A percentile compares a stretch with the other conserved stretches of the same genome.
Conservation (phyloP, 2,113 vertebrate genomes). For the Paradoxurus hermaphroditus region DNA sequence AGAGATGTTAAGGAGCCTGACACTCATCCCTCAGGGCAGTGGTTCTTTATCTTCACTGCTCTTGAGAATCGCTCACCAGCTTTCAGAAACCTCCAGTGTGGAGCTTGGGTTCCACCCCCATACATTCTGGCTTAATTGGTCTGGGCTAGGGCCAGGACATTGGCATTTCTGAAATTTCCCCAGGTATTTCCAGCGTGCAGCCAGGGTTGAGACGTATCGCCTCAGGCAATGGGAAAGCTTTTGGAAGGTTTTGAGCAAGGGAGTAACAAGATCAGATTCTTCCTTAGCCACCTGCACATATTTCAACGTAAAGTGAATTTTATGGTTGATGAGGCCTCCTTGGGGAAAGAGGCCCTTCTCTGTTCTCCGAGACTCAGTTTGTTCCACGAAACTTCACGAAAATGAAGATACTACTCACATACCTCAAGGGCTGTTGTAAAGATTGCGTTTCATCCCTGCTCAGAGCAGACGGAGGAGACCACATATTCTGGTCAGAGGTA, state of each 20-base stretch:
- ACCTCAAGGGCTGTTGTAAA: background rate
- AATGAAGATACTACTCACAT: background rate
- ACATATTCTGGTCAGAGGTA: background rate
- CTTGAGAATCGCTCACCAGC: background rate
- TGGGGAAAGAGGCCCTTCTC: constrained; percentile 5
- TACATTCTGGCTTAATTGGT: constrained; percentile 23
- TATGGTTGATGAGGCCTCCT: background rate
- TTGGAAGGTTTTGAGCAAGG: background rate
- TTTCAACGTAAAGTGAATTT: constrained; percentile 37
- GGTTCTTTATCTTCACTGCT: background rate
- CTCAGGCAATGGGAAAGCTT: background rate
- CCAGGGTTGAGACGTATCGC: background rate
- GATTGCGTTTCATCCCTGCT: background rate
- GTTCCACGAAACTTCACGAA: background rate
- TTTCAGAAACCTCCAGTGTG: background rate
- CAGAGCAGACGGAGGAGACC: background rate
- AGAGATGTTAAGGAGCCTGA: background rate
- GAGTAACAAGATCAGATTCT: constrained; percentile 36
- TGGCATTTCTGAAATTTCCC: constrained; percentile 47
- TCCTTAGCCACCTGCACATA: constrained; percentile 4
- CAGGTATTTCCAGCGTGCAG: background rate
- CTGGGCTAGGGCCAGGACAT: background rate
- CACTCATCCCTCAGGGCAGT: background rate
- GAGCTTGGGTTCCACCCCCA: background rate
- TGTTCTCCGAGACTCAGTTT: background rate